Evolutionary conservation across 1,140 invertebrate species (phyloP).

Genomic region (Phenacoccus solenopsis): DNA sequence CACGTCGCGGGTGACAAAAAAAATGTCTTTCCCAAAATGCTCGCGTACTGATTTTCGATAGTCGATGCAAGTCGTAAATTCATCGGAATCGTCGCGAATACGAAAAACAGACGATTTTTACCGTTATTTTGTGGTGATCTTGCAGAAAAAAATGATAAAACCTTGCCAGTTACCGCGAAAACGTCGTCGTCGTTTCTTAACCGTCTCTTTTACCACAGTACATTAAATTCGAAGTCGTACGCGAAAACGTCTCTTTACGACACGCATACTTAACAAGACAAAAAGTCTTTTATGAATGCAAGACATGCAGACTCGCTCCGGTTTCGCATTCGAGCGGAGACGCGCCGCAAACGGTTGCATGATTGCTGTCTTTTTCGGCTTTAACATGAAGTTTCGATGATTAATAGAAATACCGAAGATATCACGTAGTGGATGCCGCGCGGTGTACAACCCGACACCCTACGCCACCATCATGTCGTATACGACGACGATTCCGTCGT

Average conservation of each 20-base stretch:
- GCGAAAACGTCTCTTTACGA: not conserved
- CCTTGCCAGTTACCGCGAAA: not conserved
- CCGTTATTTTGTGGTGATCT: not conserved
- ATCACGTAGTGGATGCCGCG: not conserved
- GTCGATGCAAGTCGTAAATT: too few species aligned
- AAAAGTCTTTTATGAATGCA: constrained; percentile 2
- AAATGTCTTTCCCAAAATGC: too few species aligned
- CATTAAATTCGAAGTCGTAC: not conserved
- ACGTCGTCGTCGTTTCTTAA: too few species aligned
- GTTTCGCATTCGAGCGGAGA: not conserved
- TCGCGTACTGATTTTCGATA: too few species aligned
- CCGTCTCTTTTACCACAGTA: not conserved
- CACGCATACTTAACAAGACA: not conserved
- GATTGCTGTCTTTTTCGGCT: not conserved
- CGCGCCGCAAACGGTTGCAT: not conserved
- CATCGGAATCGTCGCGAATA: too few species aligned
- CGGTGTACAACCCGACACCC: too few species aligned
- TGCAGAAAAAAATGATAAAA: not conserved
- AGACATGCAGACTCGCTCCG: not conserved
- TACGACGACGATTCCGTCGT: not conserved
- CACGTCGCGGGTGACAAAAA: too few species aligned
- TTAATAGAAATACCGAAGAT: not conserved
- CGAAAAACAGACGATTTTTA: not conserved
- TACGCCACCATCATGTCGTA: too few species aligned
- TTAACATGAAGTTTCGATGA: not conserved